Evolutionary conservation across 2,113 vertebrate genomes (phyloP), one percentile per base, ranked within the genome.

Genomic region (Phyllopteryx taeniolatus): DNA sequence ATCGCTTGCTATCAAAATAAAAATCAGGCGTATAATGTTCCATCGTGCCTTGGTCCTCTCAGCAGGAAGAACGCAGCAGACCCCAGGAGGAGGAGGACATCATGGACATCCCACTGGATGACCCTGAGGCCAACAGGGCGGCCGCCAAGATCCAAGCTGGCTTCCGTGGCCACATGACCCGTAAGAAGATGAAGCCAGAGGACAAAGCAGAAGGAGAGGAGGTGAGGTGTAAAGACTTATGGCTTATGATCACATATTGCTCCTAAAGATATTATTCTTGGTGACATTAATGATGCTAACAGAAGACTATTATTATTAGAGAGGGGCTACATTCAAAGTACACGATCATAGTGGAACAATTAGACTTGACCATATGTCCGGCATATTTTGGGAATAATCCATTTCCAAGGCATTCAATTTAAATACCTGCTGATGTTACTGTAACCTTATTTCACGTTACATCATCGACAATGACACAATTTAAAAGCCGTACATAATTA

Each of bases 121-220:
- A 99, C 70, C 96, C 96, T 0, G 95, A 96, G 53, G 97, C 96
- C 86, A 99, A 99, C 73, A 95, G 96, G 14, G 97, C 97, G 0
- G 96, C 97, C 0, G 95, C 97, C 89, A 98, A 98, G 91, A 99
- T 99, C 91, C 97, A 99, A 91, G 97, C 96, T 0, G 97, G 97
- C 81, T 98, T 99, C 89, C 96, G 97, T 14, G 97, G 97, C 79
- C 96, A 99, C 86, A 99, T 99, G 97, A 98, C 97, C 77, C 91
- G 96, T 79, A 99, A 99, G 97, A 98, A 99, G 96, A 96, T 98
- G 91, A 99, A 98, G 91, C 92, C 92, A 8, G 95, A 95, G 66
- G 94, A 94, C 85, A 96, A 98, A 82, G 93, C 95, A 1, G 85
- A 94, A 22, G 84, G 92, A 42, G 95, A 96, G 89, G 96, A 96